Percentiles rank a stretch among this genome's conserved stretches.
Evolutionary conservation across 2,888 invertebrate genomes (phyloP).

Genomic region (Onchidella celtica): DNA sequence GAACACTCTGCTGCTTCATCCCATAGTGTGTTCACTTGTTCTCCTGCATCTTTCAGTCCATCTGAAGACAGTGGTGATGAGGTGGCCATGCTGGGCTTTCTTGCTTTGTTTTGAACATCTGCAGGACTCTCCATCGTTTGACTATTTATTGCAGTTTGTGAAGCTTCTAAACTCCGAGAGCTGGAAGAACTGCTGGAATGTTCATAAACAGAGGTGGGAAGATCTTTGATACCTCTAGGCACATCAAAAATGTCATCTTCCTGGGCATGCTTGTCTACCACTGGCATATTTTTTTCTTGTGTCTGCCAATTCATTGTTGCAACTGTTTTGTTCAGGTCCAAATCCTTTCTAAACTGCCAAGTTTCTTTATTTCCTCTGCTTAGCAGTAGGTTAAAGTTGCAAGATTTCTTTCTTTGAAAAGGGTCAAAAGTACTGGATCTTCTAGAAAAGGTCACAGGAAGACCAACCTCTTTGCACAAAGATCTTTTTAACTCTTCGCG

Average conservation of each 20-base stretch:
- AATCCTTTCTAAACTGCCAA: neutral
- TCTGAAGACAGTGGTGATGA: neutral
- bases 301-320: neutral
- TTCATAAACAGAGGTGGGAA: neutral
- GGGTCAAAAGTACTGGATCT: neutral
- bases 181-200: neutral
- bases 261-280: neutral
- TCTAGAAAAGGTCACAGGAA: neutral
- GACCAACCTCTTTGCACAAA: slow-evolving; percentile 9
- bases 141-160: too few species aligned
- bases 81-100: neutral
- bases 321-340: neutral
- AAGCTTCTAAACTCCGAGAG: neutral
- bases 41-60: neutral
- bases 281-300: neutral
- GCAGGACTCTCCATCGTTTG: too few species aligned
- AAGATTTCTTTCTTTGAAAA: neutral
- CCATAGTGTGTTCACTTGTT: neutral
- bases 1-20: neutral
- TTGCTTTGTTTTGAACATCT: neutral
- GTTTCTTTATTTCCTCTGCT: neutral
- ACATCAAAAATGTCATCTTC: neutral
- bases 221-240: neutral
- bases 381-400: neutral
- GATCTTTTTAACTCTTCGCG: neutral